These are phyloP conservation scores for Pipra filicauda DNA, from an alignment of 2,113 vertebrate species.

Conservation along the genomic window DNA sequence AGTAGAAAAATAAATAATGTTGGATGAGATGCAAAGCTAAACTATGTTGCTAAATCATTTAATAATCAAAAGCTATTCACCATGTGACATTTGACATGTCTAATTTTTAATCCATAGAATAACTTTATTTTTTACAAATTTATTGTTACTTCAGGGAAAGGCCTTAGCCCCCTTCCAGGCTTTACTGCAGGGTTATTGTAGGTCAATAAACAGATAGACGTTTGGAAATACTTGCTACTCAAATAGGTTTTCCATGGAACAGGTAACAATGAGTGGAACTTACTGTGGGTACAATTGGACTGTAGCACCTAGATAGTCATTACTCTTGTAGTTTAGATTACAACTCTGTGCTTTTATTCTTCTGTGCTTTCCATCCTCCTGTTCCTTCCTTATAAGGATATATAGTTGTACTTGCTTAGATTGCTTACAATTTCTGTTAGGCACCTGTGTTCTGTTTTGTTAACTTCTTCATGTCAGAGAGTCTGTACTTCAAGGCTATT, in stretches of 20 bases:
- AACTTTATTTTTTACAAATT: neutral
- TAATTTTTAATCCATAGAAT: neutral
- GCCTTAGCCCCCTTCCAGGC: neutral
- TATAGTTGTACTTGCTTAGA: neutral
- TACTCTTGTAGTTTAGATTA: neutral
- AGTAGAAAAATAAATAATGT: neutral
- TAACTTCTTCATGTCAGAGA: neutral
- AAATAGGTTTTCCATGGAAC: neutral
- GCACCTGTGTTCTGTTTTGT: neutral
- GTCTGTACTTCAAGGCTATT: neutral
- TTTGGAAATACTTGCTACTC: neutral
- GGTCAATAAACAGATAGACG: neutral
- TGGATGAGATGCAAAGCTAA: neutral
- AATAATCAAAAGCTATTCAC: neutral
- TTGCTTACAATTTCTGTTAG: neutral
- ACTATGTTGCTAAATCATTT: neutral
- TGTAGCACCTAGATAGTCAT: neutral
- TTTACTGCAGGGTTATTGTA: neutral
- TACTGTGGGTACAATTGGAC: neutral
- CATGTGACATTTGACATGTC: neutral
- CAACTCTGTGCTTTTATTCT: neutral
- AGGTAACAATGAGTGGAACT: neutral
- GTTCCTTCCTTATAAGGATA: neutral
- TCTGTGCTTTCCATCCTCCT: neutral
- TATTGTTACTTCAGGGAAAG: neutral